Conservation (phyloP, 2,113 vertebrate species). For the Marcusenius ussheri region DNA sequence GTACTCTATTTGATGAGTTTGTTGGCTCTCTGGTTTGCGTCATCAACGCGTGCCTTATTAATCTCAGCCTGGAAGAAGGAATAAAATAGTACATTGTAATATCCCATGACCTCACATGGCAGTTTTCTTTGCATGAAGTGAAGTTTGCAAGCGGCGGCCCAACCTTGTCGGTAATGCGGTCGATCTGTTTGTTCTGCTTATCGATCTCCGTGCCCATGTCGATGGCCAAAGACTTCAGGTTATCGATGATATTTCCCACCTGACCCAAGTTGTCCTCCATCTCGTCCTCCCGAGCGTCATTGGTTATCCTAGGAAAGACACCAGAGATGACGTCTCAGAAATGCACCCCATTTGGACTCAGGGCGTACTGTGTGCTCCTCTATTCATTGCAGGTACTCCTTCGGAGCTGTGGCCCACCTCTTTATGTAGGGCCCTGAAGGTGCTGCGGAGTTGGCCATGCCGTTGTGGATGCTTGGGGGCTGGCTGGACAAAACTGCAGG, state of each 20-base stretch:
- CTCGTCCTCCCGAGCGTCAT: conserved; percentile 91
- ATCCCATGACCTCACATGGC: background rate
- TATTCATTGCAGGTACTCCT: background rate
- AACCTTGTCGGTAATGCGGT: conserved; percentile 79
- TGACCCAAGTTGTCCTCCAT: conserved; percentile 92
- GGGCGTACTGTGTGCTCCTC: too few relatives aligned
- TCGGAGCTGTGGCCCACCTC: conserved; percentile 49
- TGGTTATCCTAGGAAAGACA: conserved; percentile 70
- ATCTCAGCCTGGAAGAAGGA: conserved; percentile 75
- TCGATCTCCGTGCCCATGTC: conserved; percentile 94
- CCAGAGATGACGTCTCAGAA: background rate
- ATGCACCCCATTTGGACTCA: too few relatives aligned
- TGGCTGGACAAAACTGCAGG: conserved; percentile 70
- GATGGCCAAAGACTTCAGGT: conserved; percentile 83
- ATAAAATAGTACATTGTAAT: background rate
- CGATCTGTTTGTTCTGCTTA: conserved; percentile 80
- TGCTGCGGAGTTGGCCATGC: conserved; percentile 35
- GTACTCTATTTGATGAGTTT: conserved; percentile 74
- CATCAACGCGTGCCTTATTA: conserved; percentile 81
- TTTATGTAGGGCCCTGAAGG: conserved; percentile 64
- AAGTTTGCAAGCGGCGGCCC: background rate
- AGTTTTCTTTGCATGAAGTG: background rate
- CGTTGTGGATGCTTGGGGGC: conserved; percentile 54
- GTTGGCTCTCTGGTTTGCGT: conserved; percentile 84
- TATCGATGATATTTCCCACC: conserved; percentile 82